Base-by-base conservation (phyloP, 2,888 invertebrate species). In the Amblyteles armatorius region DNA sequence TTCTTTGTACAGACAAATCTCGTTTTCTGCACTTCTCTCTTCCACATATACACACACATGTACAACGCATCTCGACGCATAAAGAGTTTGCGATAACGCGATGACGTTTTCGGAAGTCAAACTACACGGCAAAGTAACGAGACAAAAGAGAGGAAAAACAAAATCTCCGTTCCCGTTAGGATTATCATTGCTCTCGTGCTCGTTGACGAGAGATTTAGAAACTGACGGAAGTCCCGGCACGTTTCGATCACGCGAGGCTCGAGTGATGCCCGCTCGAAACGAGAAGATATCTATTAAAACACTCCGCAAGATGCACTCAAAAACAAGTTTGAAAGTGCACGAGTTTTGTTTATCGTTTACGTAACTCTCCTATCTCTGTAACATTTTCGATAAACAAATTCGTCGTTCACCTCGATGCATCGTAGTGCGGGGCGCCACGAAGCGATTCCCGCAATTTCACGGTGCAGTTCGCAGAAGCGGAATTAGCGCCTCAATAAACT, bases 1-100 rank as follows among this genome's bases (percentile, higher is more conserved):
- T 57, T 52, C 50, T 79, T 83, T 82, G 76, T 82, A 82, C 50
- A 57, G 71, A 71, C 63, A 40, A 55, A 50, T 19, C 69, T 73
- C 57, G 44, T 48, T 60, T 50, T 19, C 57, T 67, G 11, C 7
- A 40, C 5, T 26, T 57, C 52, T 16, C 22, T 48, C 44, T 7
- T 22, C 36, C 36, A 71, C 33, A 50, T 33, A 50, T 52, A 22
- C 48, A 69, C 48, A 50, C 7, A 40, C 16, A 52, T 29, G 26
- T 52, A 44, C 60, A 40, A 50, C 33, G 33, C 40, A 19, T 33
- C 29, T n/a, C 33, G 63, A 50, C 63, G 48, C 26, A n/a, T 48
- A 63, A 48, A 74, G 60, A 63, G 48, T 40, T 57, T 60, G 26
- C 40, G 74, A 74, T 74, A 74, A 63, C 29, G 44, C 33, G 60